A percentile compares a stretch with the other conserved stretches of the same genome.
Evolutionary conservation across 2,888 invertebrate species (phyloP).

Genomic region (Gymnoscelis rufifasciata): DNA sequence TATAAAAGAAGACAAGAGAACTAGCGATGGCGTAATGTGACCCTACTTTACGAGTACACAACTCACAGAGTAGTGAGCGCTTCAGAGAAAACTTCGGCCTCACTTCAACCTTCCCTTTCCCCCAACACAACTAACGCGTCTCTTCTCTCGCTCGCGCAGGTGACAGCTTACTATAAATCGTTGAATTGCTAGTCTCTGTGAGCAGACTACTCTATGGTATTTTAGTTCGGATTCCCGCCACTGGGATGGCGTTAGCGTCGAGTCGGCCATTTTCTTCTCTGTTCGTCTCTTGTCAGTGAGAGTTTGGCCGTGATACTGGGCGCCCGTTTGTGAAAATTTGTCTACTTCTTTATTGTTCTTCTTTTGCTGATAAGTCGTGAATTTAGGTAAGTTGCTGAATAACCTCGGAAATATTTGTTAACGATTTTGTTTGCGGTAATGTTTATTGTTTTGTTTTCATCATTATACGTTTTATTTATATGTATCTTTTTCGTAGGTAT

Average conservation of each 20-base stretch:
- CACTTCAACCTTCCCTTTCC: slow-evolving; percentile 12
- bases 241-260: slow-evolving; percentile 44
- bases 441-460: too few relatives aligned
- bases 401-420: too few relatives aligned
- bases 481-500: too few relatives aligned
- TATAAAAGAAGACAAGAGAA: slow-evolving; percentile 65
- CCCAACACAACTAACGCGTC: slow-evolving; percentile 12
- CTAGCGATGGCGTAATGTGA: slow-evolving; percentile 50
- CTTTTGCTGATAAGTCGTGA: slow-evolving; percentile 49
- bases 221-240: slow-evolving; percentile 47
- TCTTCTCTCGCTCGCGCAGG: slow-evolving; percentile 34
- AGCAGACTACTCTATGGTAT: slow-evolving; percentile 36
- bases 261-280: slow-evolving; percentile 75
- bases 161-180: slow-evolving; percentile 16
- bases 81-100: slow-evolving; percentile 31
- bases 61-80: slow-evolving; percentile 47
- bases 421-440: too few relatives aligned
- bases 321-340: slow-evolving; percentile 44
- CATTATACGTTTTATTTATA: too few relatives aligned
- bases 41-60: slow-evolving; percentile 40
- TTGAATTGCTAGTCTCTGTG: slow-evolving; percentile 34
- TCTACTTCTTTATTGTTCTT: slow-evolving; percentile 61
- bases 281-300: slow-evolving; percentile 62
- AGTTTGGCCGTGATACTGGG: slow-evolving; percentile 47
- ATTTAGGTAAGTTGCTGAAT: slow-evolving; percentile 39